Evolutionary conservation across 2,888 invertebrate genomes (phyloP), one percentile per base, ranked within the genome.

Genomic region (Acholoe squamosa): DNA sequence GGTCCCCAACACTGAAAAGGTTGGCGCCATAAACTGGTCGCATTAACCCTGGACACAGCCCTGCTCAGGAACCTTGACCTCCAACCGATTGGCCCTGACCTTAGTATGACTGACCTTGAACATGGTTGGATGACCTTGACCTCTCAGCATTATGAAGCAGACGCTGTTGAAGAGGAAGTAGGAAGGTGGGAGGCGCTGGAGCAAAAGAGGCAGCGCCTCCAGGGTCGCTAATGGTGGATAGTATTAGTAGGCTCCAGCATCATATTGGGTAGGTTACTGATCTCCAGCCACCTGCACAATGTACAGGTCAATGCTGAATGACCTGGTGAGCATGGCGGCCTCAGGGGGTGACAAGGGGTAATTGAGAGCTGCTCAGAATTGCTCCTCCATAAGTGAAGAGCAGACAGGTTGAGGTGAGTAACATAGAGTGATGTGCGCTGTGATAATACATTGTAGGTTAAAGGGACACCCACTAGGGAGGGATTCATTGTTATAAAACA

Each of bases 21-120:
- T 71, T 28, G 71, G n/a, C 71, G 71, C 71, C 71, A 71, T 71
- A 71, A 71, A 71, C 71, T 71, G 71, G 71, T 71, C 3, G 71
- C 25, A 28, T 71, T 71, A 71, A 71, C 71, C 71, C 28, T 14
- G 14, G 71, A 14, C 14, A 25, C 22, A 71, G 3, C 14, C 28
- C 28, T 25, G 71, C 5, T 0, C 71, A 14, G 5, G 5, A 28
- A 28, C 71, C 71, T 71, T 25, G 71, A 28, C 71, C 19, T 25
- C n/a, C 28, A 25, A 25, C 28, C 28, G 28, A 28, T 51, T 84
- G 84, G 43, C n/a, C 52, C 34, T 51, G n/a, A 84, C 84, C n/a
- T 22, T n/a, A 25, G n/a, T 22, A 22, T 25, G 43, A 7, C 84
- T 14, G 52, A 22, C n/a, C 52, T 34, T 61, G 43, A 43, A 3